These are phyloP conservation scores for Trissonchulus latispiculum DNA, from an alignment of 2,888 invertebrate genomes.

Conservation along the genomic window DNA sequence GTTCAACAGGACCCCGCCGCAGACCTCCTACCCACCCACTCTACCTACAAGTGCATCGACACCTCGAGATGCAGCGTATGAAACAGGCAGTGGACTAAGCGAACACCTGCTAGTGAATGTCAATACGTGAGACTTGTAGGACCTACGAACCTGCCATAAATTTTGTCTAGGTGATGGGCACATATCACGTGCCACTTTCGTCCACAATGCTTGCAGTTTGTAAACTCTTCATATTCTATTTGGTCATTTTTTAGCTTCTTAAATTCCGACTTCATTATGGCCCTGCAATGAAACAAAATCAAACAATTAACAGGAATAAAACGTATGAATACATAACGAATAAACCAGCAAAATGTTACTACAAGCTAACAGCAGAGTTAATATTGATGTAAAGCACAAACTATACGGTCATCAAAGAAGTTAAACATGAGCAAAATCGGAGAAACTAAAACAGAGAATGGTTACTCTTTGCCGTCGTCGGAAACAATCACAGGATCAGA, in stretches of 20 bases:
- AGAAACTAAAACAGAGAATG: no score
- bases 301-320: no score
- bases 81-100: constrained; percentile 70
- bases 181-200: constrained; percentile 97
- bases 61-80: constrained; percentile 93
- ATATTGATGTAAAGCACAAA: no score
- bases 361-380: no score
- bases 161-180: constrained; percentile 84
- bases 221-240: constrained; percentile 78
- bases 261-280: constrained; percentile 92
- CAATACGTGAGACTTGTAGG: no score
- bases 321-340: no score
- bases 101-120: no score
- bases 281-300: constrained; percentile 47
- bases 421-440: no score
- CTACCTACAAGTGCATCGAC: constrained; percentile 96
- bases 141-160: constrained; percentile 58
- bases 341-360: no score
- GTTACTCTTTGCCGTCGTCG: no score
- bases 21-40: constrained; percentile 55
- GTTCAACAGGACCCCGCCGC: constrained; percentile 27
- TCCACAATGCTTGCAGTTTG: constrained; percentile 88
- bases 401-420: neutral
- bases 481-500: neutral
- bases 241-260: constrained; percentile 97